Conservation (phyloP, 2,113 vertebrate genomes). For the Chloebia gouldiae region DNA sequence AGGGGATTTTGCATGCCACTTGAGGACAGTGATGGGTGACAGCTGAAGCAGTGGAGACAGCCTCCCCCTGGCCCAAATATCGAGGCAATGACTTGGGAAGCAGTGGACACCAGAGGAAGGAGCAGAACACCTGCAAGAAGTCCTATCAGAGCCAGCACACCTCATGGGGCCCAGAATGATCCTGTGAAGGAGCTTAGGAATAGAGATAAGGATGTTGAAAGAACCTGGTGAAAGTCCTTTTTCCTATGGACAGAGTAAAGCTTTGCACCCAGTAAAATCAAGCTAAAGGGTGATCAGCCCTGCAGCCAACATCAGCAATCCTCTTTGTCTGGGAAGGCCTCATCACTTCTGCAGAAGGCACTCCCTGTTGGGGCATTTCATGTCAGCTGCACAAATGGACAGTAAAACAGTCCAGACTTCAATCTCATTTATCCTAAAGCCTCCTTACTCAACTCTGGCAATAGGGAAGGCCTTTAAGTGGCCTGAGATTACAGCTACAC, state of each 20-base stretch:
- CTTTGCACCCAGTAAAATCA: background rate
- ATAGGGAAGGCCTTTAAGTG: background rate
- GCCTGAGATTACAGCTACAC: background rate
- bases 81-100: fast-evolving
- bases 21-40: background rate
- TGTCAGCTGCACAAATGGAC: constrained; percentile 25
- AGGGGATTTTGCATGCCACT: background rate
- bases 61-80: background rate
- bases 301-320: background rate
- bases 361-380: background rate
- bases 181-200: background rate
- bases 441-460: background rate
- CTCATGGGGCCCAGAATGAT: background rate
- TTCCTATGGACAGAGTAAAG: background rate
- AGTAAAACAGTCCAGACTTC: background rate
- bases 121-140: background rate
- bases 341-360: background rate
- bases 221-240: background rate
- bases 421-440: background rate
- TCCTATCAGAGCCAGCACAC: background rate
- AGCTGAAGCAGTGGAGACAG: background rate
- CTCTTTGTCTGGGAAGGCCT: background rate
- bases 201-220: background rate
- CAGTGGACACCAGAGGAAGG: background rate
- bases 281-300: background rate